phyloP scores from a whole-genome alignment of 2,113 vertebrate species.

The Ophthalmolycus amberensis region DNA sequence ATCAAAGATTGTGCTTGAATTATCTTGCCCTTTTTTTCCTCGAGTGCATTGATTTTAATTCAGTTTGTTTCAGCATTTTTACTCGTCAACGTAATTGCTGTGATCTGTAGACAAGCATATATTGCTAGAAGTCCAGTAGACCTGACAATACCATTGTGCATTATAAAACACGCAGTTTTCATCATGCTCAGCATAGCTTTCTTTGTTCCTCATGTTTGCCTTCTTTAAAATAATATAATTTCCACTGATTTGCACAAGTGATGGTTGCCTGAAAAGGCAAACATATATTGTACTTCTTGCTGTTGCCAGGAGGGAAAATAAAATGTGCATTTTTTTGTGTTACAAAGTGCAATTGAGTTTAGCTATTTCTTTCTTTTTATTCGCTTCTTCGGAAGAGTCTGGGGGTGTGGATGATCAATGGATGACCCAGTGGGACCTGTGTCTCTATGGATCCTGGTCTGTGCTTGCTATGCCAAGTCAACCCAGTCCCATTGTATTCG shows the following conservation, averaged over 20 bases:
- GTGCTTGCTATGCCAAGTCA: slow-evolving; percentile 41
- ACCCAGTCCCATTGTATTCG: slow-evolving; percentile 51
- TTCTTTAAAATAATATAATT: not conserved
- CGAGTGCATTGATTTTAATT: slow-evolving; percentile 9
- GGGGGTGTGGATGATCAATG: slow-evolving; percentile 58
- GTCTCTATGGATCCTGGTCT: slow-evolving; percentile 40
- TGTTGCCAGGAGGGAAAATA: not conserved
- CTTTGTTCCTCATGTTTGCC: not conserved
- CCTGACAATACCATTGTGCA: not conserved
- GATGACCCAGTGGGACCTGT: slow-evolving; percentile 50
- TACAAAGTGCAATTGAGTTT: not conserved
- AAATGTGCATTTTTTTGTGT: not conserved
- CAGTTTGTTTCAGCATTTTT: slow-evolving; percentile 33
- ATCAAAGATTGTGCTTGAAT: slow-evolving; percentile 22
- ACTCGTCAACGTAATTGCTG: slow-evolving; percentile 1
- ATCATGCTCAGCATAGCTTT: not conserved
- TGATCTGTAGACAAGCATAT: not conserved
- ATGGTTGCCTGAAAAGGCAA: not conserved
- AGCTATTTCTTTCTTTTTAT: slow-evolving; percentile 20
- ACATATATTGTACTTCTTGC: not conserved
- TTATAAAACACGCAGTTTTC: not conserved
- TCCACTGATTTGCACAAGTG: not conserved
- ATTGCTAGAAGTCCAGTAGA: not conserved
- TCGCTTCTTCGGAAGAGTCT: slow-evolving; percentile 36
- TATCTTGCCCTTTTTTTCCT: not conserved